Evolutionary conservation across 1,140 invertebrate genomes (phyloP).

Genomic region (Solen grandis): DNA sequence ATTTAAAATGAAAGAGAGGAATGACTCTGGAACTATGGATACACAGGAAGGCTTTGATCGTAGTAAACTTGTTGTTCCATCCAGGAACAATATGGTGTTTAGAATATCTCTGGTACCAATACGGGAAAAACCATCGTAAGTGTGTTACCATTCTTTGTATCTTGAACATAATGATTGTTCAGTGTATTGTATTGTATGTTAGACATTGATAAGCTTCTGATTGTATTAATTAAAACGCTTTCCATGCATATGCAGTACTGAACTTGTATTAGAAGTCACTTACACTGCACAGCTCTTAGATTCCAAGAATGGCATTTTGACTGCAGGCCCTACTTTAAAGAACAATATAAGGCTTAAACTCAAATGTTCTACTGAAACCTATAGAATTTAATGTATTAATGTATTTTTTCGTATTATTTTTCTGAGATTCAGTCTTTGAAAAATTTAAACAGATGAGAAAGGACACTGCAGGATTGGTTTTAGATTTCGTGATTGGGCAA

Average conservation of each 20-base stretch:
- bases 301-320: neutral
- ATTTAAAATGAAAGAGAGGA: slow-evolving; percentile 11
- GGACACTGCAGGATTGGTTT: neutral
- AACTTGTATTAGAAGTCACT: neutral
- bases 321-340: no score
- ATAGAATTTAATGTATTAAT: no score
- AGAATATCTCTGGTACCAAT: slow-evolving; percentile 36
- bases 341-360: no score
- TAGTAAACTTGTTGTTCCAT: slow-evolving; percentile 17
- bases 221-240: neutral
- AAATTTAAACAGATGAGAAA: no score
- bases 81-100: slow-evolving; percentile 37
- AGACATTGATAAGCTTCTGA: neutral
- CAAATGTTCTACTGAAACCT: no score
- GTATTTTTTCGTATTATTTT: no score
- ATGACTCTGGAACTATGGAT: slow-evolving; percentile 38
- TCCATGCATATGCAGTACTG: neutral
- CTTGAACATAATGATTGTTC: neutral
- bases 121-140: slow-evolving; percentile 4
- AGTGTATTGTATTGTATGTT: neutral
- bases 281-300: neutral
- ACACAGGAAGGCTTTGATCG: slow-evolving; percentile 20
- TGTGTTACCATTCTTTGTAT: neutral
- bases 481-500: neutral
- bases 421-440: no score